Evolutionary conservation across 2,113 vertebrate species (phyloP), one percentile per base, ranked within the genome.

Genomic region (Podilymbus podiceps): DNA sequence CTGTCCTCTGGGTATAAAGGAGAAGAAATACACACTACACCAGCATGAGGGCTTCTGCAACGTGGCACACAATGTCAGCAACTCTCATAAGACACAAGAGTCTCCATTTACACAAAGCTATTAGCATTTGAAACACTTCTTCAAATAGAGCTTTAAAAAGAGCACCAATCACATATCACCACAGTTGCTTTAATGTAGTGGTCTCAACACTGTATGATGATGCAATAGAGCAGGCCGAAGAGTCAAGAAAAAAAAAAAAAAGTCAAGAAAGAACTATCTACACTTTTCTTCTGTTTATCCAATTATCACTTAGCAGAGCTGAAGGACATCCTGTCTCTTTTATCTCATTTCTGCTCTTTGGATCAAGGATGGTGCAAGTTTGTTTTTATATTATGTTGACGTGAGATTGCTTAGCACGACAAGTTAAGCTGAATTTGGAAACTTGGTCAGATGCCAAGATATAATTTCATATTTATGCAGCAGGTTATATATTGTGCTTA

Each of bases 1-100:
- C 0, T 0, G 3, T 20, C 11, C 46, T 24, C 56, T 27, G 20
- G 15, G 30, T 28, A 28, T 12, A 25, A 40, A 38, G 13, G 8
- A 38, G 6, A 38, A 56, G 0, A 8, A 8, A 30, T 10, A 47
- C 15, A 56, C 25, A 16, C 21, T 25, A 53, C 8, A 28, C 4
- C 27, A 91, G 58, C 35, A 58, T 0, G 1, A 79, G 12, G 11
- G 46, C 46, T n/a, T 85, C 27, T 55, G 7, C 10, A 84, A 15
- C 9, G 2, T 0, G 2, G 22, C 15, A 50, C 6, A 12, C 38
- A n/a, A 19, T 3, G 30, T 16, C 68, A 79, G 40, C 35, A 85
- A 17, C 15, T 44, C 58, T 46, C 35, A 2, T 9, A 55, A 87
- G 5, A 33, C 5, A 23, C 15, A 14, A 20, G 2, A 31, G 30